A percentile compares a stretch with the other conserved stretches of the same genome.
Conservation (phyloP, 2,888 invertebrate genomes). For the Nyleta sp. region DNA sequence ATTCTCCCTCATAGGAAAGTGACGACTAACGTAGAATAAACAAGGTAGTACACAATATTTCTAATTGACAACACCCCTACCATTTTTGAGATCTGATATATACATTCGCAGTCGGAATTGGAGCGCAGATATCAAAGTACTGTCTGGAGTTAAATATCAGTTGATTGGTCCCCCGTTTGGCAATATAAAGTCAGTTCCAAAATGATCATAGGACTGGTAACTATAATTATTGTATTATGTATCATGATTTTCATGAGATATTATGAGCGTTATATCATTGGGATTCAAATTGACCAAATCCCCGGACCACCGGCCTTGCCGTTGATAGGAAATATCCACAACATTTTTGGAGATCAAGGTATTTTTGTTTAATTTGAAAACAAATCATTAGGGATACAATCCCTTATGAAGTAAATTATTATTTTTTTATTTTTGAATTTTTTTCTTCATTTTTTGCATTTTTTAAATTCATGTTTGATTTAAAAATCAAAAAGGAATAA, state of each 20-base stretch:
- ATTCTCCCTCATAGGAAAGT: too few relatives aligned
- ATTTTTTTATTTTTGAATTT: too few relatives aligned
- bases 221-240: neutral
- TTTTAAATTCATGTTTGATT: too few relatives aligned
- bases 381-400: too few relatives aligned
- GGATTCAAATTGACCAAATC: slow-evolving; percentile 1
- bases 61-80: slow-evolving; percentile 14
- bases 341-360: slow-evolving; percentile 32
- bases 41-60: too few relatives aligned
- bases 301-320: slow-evolving; percentile 38
- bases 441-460: too few relatives aligned
- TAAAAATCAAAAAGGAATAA: too few relatives aligned
- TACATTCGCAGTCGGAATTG: slow-evolving; percentile 9
- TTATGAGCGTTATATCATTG: slow-evolving; percentile 29
- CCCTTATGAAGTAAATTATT: too few relatives aligned
- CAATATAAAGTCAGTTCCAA: neutral
- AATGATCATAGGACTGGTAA: slow-evolving; percentile 20
- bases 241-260: neutral
- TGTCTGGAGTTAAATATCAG: neutral
- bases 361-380: slow-evolving; percentile 1
- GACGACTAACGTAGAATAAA: too few relatives aligned
- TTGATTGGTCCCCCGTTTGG: neutral
- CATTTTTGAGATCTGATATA: slow-evolving; percentile 10
- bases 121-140: neutral
- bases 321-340: slow-evolving; percentile 26